Base-by-base conservation (phyloP, 2,113 vertebrate species). In the Caracal caracal region DNA sequence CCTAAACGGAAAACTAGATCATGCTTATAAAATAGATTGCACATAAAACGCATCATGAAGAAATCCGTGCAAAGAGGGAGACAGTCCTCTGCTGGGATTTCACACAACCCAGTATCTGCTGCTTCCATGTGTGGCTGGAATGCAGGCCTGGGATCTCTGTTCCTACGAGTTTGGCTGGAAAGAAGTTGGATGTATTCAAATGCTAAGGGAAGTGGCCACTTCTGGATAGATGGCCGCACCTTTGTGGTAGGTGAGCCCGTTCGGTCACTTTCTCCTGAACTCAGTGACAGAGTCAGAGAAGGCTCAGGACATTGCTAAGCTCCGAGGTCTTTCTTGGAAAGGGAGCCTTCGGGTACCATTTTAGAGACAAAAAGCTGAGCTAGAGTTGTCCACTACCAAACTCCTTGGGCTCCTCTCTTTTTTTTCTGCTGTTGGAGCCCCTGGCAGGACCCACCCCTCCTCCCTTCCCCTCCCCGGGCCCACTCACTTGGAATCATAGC, bases 401-500 rank as follows among this genome's bases (percentile, higher is more conserved):
- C 11, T 43, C 66, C 30, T 53, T 47, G 28, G 10, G 40, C 12
- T 22, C 40, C 33, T 51, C 37, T 65, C 24, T 40, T 11, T n/a
- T 9, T 51, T 43, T 5, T 4, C 47, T 61, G 37, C 28, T 12
- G 19, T 37, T 1, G 35, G 63, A 28, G 2, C 53, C 85, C 49
- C 15, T 1, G 61, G 59, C 2, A 16, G 33, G 19, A 33, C 37
- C 28, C 19, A 6, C 3, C 13, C 17, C 24, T 61, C 17, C 49
- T 30, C n/a, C 28, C 19, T 6, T 3, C 11, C 63, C 37, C 33
- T 2, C 49, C 47, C 9, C 0, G 2, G 28, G n/a, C 2, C 4
- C 87, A 97, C 98, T 97, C 98, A 99, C 99, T 99, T 99, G 98
- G 99, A 99, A 97, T 99, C 99, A 0, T 99, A 99, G 96, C 98